phyloP scores from a whole-genome alignment of 1,140 invertebrate genomes.

The Drosophila subpulchrella region DNA sequence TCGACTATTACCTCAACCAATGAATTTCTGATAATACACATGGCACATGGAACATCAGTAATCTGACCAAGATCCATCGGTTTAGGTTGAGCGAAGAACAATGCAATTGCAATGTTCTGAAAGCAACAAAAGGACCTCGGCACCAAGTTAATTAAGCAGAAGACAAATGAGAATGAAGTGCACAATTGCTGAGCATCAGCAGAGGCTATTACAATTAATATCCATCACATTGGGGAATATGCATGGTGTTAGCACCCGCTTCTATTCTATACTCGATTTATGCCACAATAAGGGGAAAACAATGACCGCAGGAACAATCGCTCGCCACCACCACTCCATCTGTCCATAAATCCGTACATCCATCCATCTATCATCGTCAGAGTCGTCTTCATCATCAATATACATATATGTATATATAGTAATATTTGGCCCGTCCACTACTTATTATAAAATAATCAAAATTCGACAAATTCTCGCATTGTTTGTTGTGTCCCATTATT shows the following conservation, averaged over 20 bases:
- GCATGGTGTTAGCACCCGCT: background rate
- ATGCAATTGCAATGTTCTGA: background rate
- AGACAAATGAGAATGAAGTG: conserved; percentile 23
- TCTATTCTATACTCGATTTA: conserved; percentile 13
- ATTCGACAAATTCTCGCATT: conserved; percentile 31
- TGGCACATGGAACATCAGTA: background rate
- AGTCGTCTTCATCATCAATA: conserved; percentile 13
- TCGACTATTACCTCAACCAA: background rate
- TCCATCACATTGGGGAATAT: conserved; percentile 11
- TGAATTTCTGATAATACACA: background rate
- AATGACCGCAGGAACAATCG: conserved; percentile 6
- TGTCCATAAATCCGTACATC: background rate
- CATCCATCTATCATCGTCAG: conserved; percentile 20
- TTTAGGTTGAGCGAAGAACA: conserved; percentile 1
- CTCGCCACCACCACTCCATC: background rate
- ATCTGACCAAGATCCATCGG: background rate
- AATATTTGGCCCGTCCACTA: background rate
- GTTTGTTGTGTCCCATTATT: conserved; percentile 15
- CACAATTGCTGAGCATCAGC: conserved; percentile 4
- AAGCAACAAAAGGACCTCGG: background rate
- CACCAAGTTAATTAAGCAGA: conserved; percentile 24
- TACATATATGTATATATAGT: too few species aligned
- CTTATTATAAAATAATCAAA: conserved; percentile 48
- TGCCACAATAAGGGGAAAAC: conserved; percentile 3
- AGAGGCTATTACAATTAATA: conserved; percentile 22